Conservation (phyloP, 2,113 vertebrate genomes). For the Actinemys pallida region DNA sequence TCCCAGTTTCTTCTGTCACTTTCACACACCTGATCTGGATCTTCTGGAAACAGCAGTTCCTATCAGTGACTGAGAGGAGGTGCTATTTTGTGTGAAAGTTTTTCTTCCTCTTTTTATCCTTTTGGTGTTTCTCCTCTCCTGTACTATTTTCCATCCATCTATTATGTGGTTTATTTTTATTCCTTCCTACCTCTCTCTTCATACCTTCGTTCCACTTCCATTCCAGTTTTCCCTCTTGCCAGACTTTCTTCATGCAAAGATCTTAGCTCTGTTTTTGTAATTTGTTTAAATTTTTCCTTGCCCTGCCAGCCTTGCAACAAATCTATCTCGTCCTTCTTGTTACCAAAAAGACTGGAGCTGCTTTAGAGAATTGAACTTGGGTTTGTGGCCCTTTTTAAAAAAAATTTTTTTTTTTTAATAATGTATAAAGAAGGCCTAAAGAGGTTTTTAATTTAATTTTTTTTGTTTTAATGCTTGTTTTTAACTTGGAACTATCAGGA, state of each 20-base stretch:
- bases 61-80: background rate
- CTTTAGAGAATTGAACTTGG: background rate
- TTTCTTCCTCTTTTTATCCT: background rate
- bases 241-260: background rate
- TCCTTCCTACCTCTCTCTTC: background rate
- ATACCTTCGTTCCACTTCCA: background rate
- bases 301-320: rapidly evolving
- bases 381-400: background rate
- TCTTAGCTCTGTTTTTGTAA: background rate
- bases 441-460: background rate
- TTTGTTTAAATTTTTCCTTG: background rate
- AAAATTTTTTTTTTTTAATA: too few species aligned
- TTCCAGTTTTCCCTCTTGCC: background rate
- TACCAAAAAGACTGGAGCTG: background rate
- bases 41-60: background rate
- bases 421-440: background rate
- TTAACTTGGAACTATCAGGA: background rate
- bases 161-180: background rate
- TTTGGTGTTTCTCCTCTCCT: background rate
- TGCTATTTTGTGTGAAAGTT: background rate
- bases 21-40: background rate
- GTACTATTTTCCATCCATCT: background rate
- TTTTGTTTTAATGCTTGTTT: too few species aligned
- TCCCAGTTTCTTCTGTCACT: background rate
- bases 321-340: background rate